phyloP scores from a whole-genome alignment of 2,113 vertebrate species.

The Atherinomorus stipes region DNA sequence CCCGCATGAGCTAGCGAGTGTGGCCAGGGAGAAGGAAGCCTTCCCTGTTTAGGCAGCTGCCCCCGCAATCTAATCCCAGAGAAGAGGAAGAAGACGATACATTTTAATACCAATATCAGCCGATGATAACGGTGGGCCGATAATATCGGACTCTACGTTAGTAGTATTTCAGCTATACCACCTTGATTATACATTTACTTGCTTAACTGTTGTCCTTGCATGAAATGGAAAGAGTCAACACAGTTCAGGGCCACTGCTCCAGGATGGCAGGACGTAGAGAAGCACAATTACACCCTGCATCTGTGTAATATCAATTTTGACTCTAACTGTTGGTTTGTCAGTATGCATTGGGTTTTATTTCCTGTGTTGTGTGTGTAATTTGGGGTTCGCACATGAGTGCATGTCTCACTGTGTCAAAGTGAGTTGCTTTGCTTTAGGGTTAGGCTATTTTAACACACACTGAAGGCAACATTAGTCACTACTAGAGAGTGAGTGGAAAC shows the following conservation, averaged over 20 bases:
- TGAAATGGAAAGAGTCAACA: neutral
- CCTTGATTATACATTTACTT: neutral
- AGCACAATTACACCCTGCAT: constrained; percentile 18
- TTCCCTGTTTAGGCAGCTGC: too few relatives aligned
- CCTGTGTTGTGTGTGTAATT: neutral
- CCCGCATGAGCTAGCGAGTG: too few relatives aligned
- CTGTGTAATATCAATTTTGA: constrained; percentile 50
- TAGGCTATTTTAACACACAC: constrained; percentile 78
- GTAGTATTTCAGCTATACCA: too few relatives aligned
- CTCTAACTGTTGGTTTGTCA: constrained; percentile 68
- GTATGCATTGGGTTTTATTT: constrained; percentile 46
- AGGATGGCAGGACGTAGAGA: neutral
- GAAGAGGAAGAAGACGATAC: too few relatives aligned
- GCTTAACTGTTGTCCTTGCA: neutral
- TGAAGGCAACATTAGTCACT: constrained; percentile 75
- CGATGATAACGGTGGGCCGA: too few relatives aligned
- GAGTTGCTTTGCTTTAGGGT: constrained; percentile 66
- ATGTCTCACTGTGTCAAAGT: constrained; percentile 57
- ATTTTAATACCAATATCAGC: too few relatives aligned
- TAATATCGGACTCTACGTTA: too few relatives aligned
- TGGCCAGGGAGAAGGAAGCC: too few relatives aligned
- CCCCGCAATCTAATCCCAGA: too few relatives aligned
- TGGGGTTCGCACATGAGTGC: constrained; percentile 23
- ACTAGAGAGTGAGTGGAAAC: constrained; percentile 33
- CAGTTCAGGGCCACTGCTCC: constrained; percentile 17